Evolutionary conservation across 2,113 vertebrate species (phyloP), one percentile per base, ranked within the genome.

Genomic region (Pseudopodoces humilis): DNA sequence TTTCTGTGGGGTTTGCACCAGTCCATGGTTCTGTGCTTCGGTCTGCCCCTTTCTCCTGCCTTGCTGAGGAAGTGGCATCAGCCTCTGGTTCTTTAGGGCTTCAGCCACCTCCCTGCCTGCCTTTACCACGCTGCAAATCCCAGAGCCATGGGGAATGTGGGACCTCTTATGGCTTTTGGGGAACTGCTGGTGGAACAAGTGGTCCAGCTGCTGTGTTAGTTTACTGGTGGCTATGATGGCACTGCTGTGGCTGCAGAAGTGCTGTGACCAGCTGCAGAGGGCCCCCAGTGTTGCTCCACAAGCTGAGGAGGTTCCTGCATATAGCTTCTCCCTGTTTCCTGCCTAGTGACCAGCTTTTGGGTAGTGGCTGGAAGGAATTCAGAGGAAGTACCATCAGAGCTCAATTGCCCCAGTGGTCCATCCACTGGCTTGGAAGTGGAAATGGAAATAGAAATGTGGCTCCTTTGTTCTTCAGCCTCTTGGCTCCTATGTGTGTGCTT

Each of bases 11-110:
- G 5, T 82, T 85, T 88, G 31, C 52, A 71, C 8, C n/a, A 79
- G 58, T 20, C 15, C 16, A 17, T 0, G 0, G 27, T 22, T 27
- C 30, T 3, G 3, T 22, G 14, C 44, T 90, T 71, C 70, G 25
- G 10, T 27, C 28, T 88, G 10, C 10, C 12, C 30, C 14, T 80
- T 74, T 81, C 43, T 74, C 7, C 13, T 35, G 30, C 8, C 5
- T 56, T 39, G 18, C 13, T 0, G 3, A 50, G n/a, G 28, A 81
- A 81, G 14, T 16, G 24, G 46, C 11, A 1, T 33, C 44, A 46
- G 25, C 2, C 3, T 33, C 41, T 27, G 7, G 13, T 35, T 74
- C 50, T 71, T 56, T 24, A 44, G 58, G 17, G 15, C 60, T 60
- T 76, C 37, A 33, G 37, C 10, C 18, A 9, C 22, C 5, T 56